A percentile compares a stretch with the other conserved stretches of the same genome.
These are phyloP conservation scores for Pardalotus punctatus DNA, from an alignment of 2,113 vertebrate species.

Conservation along the genomic window DNA sequence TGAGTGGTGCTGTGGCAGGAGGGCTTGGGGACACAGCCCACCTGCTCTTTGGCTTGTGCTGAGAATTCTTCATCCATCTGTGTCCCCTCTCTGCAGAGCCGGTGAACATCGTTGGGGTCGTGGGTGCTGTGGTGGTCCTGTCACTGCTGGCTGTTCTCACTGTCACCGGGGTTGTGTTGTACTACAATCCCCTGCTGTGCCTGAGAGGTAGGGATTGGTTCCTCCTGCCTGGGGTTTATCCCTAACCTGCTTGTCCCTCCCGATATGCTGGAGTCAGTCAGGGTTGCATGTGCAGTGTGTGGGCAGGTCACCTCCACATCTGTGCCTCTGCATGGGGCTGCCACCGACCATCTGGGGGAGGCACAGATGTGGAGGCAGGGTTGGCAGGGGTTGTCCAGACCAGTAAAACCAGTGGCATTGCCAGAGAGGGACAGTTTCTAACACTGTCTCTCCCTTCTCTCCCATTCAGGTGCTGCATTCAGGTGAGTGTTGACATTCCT, in stretches of 20 bases:
- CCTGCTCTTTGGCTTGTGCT: neutral
- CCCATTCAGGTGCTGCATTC: conserved; percentile 35
- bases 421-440: neutral
- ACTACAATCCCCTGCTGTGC: conserved; percentile 70
- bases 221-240: neutral
- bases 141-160: conserved; percentile 66
- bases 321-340: accelerated
- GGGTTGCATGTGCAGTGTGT: accelerated
- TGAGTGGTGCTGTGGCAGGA: conserved; percentile 66
- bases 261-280: neutral
- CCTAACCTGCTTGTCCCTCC: neutral
- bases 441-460: neutral
- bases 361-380: neutral
- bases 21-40: neutral
- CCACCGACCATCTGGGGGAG: neutral
- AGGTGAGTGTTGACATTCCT: conserved; percentile 62
- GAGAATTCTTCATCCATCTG: accelerated
- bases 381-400: neutral
- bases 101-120: conserved; percentile 52
- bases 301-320: neutral
- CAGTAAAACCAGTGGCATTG: neutral
- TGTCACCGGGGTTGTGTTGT: conserved; percentile 42
- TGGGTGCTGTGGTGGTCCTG: conserved; percentile 68
- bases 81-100: conserved; percentile 58
- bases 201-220: conserved; percentile 65